Conservation (phyloP, 1,140 invertebrate genomes). For the Ephestia elutella region DNA sequence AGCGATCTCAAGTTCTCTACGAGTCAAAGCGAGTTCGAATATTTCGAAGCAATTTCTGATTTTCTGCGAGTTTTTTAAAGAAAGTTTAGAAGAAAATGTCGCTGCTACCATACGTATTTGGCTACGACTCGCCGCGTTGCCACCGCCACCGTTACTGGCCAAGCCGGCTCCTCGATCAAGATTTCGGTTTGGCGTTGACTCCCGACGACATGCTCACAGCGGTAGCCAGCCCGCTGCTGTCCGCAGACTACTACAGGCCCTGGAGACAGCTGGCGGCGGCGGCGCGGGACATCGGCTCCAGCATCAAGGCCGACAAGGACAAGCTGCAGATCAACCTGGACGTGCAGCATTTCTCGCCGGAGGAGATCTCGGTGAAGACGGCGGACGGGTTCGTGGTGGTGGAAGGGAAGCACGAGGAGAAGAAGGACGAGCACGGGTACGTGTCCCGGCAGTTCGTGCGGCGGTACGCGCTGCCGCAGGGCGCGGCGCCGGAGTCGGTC, state of each 20-base stretch:
- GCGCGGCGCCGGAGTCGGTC: conserved; percentile 78
- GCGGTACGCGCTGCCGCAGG: conserved; percentile 81
- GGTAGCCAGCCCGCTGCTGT: conserved; percentile 35
- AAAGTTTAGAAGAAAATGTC: conserved; percentile 34
- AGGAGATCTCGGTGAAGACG: conserved; percentile 88
- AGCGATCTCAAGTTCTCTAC: conserved; percentile 16
- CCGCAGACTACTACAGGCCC: conserved; percentile 68
- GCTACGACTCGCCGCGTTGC: conserved; percentile 31
- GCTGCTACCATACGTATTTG: conserved; percentile 47
- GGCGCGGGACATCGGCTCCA: conserved; percentile 38
- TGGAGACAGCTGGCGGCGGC: conserved; percentile 66
- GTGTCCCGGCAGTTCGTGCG: conserved; percentile 83
- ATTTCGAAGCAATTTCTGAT: background rate
- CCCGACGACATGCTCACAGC: conserved; percentile 72
- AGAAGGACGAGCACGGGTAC: conserved; percentile 82
- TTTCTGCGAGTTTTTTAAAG: conserved; percentile 4
- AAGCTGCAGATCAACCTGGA: conserved; percentile 83
- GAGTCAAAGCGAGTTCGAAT: background rate
- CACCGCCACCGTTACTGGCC: conserved; percentile 65
- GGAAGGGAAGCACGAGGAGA: conserved; percentile 85
- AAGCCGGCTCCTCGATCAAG: conserved; percentile 74
- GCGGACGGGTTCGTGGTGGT: conserved; percentile 81
- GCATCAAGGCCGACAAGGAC: conserved; percentile 55
- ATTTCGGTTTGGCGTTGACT: conserved; percentile 75
- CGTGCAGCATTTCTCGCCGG: conserved; percentile 88